These are phyloP conservation scores for Serilophus lunatus DNA, from an alignment of 2,113 vertebrate genomes.

Conservation along the genomic window DNA sequence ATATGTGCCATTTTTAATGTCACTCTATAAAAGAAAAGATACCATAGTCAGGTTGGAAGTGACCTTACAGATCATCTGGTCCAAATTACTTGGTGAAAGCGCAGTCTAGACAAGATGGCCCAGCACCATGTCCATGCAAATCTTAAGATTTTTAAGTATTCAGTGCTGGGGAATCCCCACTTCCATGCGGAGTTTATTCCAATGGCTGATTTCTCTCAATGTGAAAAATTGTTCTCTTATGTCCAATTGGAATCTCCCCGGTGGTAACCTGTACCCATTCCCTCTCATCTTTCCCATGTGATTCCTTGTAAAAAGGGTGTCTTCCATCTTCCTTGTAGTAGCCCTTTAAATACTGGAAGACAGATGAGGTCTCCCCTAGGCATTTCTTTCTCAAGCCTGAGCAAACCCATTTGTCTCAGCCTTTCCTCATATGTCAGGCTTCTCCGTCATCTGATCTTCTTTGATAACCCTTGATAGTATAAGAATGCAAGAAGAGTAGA, in stretches of 20 bases:
- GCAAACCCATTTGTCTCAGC: too few relatives aligned
- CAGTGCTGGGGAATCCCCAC: fast-evolving
- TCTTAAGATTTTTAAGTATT: neutral
- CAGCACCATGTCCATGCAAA: neutral
- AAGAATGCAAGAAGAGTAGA: neutral
- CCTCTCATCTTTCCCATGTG: neutral
- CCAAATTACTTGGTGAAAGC: neutral
- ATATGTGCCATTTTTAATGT: neutral
- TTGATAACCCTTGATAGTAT: neutral
- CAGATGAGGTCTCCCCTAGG: neutral
- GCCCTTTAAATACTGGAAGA: neutral
- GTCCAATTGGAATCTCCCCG: neutral
- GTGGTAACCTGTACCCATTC: neutral
- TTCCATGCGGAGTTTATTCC: neutral
- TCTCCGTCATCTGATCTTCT: neutral
- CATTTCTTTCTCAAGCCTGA: neutral
- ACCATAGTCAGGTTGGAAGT: neutral
- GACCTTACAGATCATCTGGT: neutral
- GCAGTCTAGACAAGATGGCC: neutral
- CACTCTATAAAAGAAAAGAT: neutral
- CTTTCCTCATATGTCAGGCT: neutral
- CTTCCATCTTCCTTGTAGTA: neutral
- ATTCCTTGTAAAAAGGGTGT: neutral
- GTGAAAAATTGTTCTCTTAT: neutral
- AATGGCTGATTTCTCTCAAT: neutral